These are phyloP conservation scores for Cephus cinctus DNA, from an alignment of 1,140 invertebrate species.

Conservation along the genomic window DNA sequence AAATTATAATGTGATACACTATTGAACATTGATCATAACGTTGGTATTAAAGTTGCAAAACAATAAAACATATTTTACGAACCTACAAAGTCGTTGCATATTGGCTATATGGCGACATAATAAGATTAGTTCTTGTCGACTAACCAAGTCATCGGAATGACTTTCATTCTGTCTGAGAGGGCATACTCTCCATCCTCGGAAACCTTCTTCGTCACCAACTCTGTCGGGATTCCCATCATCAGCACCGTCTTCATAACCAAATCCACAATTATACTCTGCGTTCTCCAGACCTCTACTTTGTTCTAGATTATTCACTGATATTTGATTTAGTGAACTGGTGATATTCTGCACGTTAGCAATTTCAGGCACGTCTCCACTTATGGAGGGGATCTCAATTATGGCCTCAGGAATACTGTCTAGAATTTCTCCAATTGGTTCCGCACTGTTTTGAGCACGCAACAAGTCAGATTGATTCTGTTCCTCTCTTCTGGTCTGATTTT, in stretches of 20 bases:
- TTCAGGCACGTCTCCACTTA: background rate
- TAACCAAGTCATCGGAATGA: constrained; percentile 22
- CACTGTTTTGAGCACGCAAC: background rate
- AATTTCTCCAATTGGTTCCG: background rate
- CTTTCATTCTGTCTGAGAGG: background rate
- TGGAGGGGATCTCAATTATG: constrained; percentile 2
- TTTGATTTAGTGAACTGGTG: background rate
- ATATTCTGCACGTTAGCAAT: background rate
- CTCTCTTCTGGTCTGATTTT: constrained; percentile 27
- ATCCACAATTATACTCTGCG: too few species aligned
- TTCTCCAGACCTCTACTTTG: background rate
- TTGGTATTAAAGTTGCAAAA: too few species aligned
- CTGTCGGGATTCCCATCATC: background rate
- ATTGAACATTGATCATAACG: background rate
- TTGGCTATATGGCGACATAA: constrained; percentile 50
- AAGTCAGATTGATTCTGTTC: constrained; percentile 18
- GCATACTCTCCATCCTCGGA: constrained; percentile 6
- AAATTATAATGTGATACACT: background rate
- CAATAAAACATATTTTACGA: too few species aligned
- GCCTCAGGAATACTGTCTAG: background rate
- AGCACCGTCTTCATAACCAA: background rate
- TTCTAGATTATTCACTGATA: background rate
- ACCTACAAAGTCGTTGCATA: constrained; percentile 51
- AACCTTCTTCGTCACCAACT: background rate
- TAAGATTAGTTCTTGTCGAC: constrained; percentile 39